phyloP scores from a whole-genome alignment of 1,140 invertebrate species.

The Chelonus insularis region DNA sequence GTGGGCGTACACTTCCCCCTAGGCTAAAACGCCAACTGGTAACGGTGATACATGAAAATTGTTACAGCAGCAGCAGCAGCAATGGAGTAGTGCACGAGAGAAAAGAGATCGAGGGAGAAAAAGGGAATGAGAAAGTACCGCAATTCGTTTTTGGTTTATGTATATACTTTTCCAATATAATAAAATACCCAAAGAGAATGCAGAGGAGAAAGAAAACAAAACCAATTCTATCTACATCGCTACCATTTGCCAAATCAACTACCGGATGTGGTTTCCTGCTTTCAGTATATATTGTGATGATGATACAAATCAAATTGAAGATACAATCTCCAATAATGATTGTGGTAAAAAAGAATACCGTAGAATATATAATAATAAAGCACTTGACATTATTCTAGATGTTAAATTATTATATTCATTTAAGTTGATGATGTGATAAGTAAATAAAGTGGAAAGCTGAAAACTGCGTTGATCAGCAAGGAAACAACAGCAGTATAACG shows the following conservation, averaged over 20 bases:
- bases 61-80: not conserved
- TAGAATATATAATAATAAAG: too few relatives aligned
- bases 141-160: slow-evolving; percentile 16
- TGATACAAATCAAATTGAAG: not conserved
- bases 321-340: not conserved
- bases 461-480: not conserved
- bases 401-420: too few relatives aligned
- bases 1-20: slow-evolving; percentile 53
- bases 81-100: too few relatives aligned
- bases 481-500: slow-evolving; percentile 19
- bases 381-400: too few relatives aligned
- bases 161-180: not conserved
- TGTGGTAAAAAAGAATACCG: too few relatives aligned
- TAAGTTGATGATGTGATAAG: too few relatives aligned
- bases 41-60: slow-evolving; percentile 40
- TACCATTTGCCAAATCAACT: not conserved
- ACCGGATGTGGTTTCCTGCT: slow-evolving; percentile 14
- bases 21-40: slow-evolving; percentile 58
- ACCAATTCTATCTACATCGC: not conserved
- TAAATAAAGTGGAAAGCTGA: not conserved
- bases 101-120: slow-evolving; percentile 22
- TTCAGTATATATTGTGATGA: not conserved
- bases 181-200: slow-evolving; percentile 2
- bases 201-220: slow-evolving; percentile 20
- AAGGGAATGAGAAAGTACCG: slow-evolving; percentile 22